phyloP scores from a whole-genome alignment of 2,113 vertebrate genomes.

The Cyprinodon tularosa region DNA sequence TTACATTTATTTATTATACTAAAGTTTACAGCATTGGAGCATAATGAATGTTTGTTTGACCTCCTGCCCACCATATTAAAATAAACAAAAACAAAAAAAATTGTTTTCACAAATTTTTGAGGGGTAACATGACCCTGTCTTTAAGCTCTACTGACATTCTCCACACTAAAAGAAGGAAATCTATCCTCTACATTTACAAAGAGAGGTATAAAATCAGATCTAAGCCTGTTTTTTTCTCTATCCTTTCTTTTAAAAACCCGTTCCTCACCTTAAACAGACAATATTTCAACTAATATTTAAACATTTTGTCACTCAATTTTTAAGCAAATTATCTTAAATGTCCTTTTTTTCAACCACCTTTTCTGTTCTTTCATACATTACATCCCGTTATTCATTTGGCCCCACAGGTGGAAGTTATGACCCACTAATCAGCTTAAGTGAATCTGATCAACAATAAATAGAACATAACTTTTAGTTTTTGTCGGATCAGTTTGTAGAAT shows the following conservation, averaged over 20 bases:
- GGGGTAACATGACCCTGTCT: background rate
- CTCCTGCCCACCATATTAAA: too few species aligned
- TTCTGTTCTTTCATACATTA: background rate
- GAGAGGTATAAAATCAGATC: background rate
- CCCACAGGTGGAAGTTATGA: background rate
- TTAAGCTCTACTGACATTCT: background rate
- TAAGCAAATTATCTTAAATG: background rate
- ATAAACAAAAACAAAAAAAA: too few species aligned
- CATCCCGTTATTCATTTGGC: background rate
- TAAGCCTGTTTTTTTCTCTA: background rate
- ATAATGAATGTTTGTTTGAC: too few species aligned
- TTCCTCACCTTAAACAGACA: background rate
- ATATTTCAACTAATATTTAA: background rate
- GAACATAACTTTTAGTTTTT: too few species aligned
- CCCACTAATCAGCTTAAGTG: too few species aligned
- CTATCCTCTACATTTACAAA: background rate
- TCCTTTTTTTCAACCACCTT: background rate
- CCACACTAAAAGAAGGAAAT: background rate
- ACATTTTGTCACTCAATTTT: background rate
- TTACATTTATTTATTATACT: too few species aligned
- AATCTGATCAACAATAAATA: too few species aligned
- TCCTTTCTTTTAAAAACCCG: background rate
- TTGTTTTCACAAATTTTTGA: background rate
- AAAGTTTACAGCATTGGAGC: too few species aligned
- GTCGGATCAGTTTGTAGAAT: too few species aligned